These are phyloP conservation scores for Drosophila mettleri DNA, from an alignment of 2,888 invertebrate genomes.

Conservation along the genomic window DNA sequence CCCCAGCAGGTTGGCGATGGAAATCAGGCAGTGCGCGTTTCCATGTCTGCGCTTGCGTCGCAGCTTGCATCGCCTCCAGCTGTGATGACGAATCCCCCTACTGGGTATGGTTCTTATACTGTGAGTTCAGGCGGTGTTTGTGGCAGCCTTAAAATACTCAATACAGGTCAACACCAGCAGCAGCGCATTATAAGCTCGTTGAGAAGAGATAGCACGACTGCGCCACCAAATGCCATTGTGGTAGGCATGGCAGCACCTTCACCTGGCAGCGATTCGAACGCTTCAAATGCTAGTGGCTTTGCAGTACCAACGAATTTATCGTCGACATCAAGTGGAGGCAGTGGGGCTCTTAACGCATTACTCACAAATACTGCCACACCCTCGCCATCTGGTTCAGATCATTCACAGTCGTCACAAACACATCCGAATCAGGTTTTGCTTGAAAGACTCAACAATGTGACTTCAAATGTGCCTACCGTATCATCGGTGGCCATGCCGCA, in stretches of 20 bases:
- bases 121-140: constrained; percentile 70
- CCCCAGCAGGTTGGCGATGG: constrained; percentile 53
- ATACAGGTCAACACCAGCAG: constrained; percentile 74
- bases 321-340: constrained; percentile 38
- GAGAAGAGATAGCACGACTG: constrained; percentile 84
- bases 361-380: constrained; percentile 86
- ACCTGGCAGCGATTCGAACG: constrained; percentile 85
- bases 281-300: constrained; percentile 85
- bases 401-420: constrained; percentile 82
- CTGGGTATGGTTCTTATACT: constrained; percentile 81
- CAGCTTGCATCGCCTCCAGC: constrained; percentile 85
- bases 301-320: constrained; percentile 86
- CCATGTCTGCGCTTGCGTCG: constrained; percentile 85
- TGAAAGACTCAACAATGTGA: constrained; percentile 83
- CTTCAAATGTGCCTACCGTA: constrained; percentile 70
- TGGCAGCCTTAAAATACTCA: constrained; percentile 76
- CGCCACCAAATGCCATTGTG: constrained; percentile 83
- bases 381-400: constrained; percentile 83
- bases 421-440: constrained; percentile 82
- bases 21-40: constrained; percentile 84
- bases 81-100: constrained; percentile 83
- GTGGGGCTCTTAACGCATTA: constrained; percentile 85
- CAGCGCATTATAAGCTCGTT: constrained; percentile 84
- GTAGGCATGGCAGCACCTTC: constrained; percentile 85
- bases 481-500: constrained; percentile 77